These are phyloP conservation scores for Archilochus colubris DNA, from an alignment of 2,113 vertebrate genomes.

Conservation along the genomic window DNA sequence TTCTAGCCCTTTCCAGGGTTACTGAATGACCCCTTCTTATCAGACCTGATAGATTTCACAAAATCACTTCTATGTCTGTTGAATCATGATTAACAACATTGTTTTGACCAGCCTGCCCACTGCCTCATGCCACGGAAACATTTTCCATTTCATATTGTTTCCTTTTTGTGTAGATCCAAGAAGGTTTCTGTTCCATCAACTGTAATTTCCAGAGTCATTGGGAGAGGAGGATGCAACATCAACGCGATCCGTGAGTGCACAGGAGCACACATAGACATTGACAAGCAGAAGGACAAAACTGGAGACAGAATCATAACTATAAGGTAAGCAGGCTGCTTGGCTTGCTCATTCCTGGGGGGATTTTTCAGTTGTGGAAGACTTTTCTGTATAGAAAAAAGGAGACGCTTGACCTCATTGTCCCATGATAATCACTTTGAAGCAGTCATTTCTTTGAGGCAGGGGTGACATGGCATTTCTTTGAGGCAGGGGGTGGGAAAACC, in stretches of 20 bases:
- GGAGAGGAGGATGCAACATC: slow-evolving; percentile 97
- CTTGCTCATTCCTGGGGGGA: accelerated
- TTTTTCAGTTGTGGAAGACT: not conserved
- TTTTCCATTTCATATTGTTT: not conserved
- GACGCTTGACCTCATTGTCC: not conserved
- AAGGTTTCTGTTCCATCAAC: slow-evolving; percentile 98
- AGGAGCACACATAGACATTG: slow-evolving; percentile 97
- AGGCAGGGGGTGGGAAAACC: not conserved
- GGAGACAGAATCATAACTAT: slow-evolving; percentile 99
- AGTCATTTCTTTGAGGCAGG: not conserved
- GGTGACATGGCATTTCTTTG: not conserved
- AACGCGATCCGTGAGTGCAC: slow-evolving; percentile 98
- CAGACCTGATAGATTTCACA: not conserved
- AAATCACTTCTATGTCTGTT: accelerated
- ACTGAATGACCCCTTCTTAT: not conserved
- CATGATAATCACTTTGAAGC: not conserved
- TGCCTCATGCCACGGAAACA: accelerated
- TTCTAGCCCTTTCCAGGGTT: not conserved
- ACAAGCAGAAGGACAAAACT: slow-evolving; percentile 99
- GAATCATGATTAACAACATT: accelerated
- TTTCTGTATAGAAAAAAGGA: not conserved
- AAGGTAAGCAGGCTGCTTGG: slow-evolving; percentile 76
- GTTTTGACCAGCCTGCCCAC: not conserved
- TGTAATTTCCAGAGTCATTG: slow-evolving; percentile 98
- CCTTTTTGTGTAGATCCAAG: slow-evolving; percentile 85